phyloP scores from a whole-genome alignment of 2,113 vertebrate genomes.

The Silurus meridionalis region DNA sequence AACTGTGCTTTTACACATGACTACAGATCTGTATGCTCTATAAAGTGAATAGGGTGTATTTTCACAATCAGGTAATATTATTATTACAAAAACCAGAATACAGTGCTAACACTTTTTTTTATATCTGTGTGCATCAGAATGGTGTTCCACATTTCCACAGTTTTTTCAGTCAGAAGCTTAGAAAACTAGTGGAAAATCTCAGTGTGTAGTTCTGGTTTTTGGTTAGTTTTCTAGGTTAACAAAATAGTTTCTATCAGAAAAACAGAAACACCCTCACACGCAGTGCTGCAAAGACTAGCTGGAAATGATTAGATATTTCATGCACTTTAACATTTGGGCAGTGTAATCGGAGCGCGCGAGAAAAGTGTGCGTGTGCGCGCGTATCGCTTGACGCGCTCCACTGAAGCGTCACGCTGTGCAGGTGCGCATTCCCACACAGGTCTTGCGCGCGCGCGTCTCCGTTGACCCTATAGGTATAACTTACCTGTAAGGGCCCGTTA shows the following conservation, averaged over 20 bases:
- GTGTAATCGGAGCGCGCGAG: background rate
- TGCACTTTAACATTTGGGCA: background rate
- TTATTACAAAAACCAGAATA: background rate
- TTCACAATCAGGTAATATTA: background rate
- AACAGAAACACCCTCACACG: background rate
- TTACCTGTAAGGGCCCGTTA: background rate
- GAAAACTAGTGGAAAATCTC: background rate
- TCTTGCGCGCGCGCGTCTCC: background rate
- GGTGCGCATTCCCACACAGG: constrained; percentile 2
- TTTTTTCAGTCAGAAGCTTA: background rate
- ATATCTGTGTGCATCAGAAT: background rate
- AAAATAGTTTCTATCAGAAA: background rate
- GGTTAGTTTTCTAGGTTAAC: background rate
- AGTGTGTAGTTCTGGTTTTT: background rate
- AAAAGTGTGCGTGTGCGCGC: background rate
- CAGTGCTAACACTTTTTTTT: background rate
- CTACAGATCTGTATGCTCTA: background rate
- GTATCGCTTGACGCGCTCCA: background rate
- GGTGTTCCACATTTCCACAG: background rate
- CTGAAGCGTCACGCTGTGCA: background rate
- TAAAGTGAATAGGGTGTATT: background rate
- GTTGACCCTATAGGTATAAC: background rate
- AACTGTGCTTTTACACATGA: background rate
- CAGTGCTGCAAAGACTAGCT: background rate
- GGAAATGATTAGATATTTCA: background rate